Evolutionary conservation across 2,888 invertebrate species (phyloP).

Genomic region (Plusia festucae): DNA sequence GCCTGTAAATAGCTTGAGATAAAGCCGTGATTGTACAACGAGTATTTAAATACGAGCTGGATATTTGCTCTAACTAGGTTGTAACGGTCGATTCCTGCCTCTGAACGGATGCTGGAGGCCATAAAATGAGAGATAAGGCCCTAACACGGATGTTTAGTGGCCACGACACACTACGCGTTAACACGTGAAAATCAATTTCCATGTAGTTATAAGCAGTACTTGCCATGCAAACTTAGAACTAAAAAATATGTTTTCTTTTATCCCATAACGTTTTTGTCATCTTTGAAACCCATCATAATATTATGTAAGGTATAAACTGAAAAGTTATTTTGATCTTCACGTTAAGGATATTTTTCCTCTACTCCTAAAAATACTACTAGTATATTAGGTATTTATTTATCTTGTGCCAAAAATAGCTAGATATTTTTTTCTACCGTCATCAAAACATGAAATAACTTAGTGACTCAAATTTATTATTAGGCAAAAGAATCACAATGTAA

Average conservation of each 20-base stretch:
- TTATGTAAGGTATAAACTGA: too few relatives aligned
- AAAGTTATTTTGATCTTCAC: too few relatives aligned
- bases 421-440: too few relatives aligned
- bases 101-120: constrained; percentile 73
- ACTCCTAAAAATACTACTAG: too few relatives aligned
- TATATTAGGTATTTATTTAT: too few relatives aligned
- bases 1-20: constrained; percentile 39
- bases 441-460: too few relatives aligned
- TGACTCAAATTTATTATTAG: too few relatives aligned
- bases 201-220: constrained; percentile 34
- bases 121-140: constrained; percentile 76
- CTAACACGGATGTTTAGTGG: constrained; percentile 51
- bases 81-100: constrained; percentile 71
- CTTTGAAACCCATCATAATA: constrained; percentile 3
- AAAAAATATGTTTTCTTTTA: neutral
- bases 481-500: neutral
- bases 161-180: constrained; percentile 58
- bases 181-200: constrained; percentile 62
- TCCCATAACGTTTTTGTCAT: constrained; percentile 40
- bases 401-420: too few relatives aligned
- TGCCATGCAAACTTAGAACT: constrained; percentile 25
- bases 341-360: too few relatives aligned
- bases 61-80: constrained; percentile 72
- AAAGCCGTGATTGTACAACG: constrained; percentile 57
- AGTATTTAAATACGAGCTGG: constrained; percentile 74